Conservation (phyloP, 1,140 invertebrate genomes). For the Tetramorium alpestre region DNA sequence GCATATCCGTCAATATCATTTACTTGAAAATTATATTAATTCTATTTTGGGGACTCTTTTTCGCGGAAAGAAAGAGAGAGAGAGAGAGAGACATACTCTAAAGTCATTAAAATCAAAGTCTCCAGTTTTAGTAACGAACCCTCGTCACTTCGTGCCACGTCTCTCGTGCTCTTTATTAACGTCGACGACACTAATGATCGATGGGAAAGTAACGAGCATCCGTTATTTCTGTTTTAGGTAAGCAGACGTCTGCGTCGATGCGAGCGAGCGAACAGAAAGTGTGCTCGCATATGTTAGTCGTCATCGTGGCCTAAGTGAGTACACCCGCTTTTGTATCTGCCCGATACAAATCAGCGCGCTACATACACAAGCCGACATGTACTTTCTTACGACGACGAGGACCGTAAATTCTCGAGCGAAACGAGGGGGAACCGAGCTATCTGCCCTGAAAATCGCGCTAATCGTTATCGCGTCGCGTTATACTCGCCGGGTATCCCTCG, state of each 20-base stretch:
- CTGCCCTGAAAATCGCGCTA: slow-evolving; percentile 21
- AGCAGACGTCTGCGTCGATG: slow-evolving; percentile 67
- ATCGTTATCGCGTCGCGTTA: slow-evolving; percentile 38
- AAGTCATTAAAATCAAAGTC: slow-evolving; percentile 44
- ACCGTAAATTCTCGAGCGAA: slow-evolving; percentile 3
- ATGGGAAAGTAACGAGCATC: slow-evolving; percentile 47
- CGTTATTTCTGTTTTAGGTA: slow-evolving; percentile 82
- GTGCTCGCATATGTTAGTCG: background rate
- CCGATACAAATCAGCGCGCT: slow-evolving; percentile 42
- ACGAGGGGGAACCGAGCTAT: slow-evolving; percentile 28
- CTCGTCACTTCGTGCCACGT: slow-evolving; percentile 46
- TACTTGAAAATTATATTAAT: slow-evolving; percentile 18
- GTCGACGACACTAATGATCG: slow-evolving; percentile 47
- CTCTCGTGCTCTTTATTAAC: slow-evolving; percentile 53
- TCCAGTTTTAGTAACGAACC: slow-evolving; percentile 58
- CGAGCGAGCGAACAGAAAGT: slow-evolving; percentile 2
- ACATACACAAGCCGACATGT: slow-evolving; percentile 21
- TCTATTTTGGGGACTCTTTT: slow-evolving; percentile 34
- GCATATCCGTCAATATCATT: background rate
- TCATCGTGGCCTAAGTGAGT: slow-evolving; percentile 41
- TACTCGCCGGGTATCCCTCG: slow-evolving; percentile 13
- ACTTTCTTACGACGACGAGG: slow-evolving; percentile 8
- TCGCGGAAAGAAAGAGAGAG: background rate
- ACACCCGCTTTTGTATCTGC: slow-evolving; percentile 37
- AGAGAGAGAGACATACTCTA: background rate